phyloP scores from a whole-genome alignment of 2,888 invertebrate genomes.

The Penaeus monodon region DNA sequence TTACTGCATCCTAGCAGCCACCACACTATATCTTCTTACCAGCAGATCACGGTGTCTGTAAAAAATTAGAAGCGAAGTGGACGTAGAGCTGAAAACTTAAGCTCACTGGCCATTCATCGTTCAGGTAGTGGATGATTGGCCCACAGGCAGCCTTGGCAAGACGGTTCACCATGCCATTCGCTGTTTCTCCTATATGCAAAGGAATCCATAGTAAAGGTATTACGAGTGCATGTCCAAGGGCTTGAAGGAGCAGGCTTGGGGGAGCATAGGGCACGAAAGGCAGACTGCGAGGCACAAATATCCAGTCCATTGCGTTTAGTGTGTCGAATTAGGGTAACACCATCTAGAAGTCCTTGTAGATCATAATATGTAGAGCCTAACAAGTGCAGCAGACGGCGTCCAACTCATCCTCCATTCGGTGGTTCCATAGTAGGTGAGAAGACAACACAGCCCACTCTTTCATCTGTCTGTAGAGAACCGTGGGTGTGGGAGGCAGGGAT shows the following conservation, averaged over 20 bases:
- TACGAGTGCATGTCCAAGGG: neutral
- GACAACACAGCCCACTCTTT: no score
- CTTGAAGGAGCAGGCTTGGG: neutral
- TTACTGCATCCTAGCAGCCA: neutral
- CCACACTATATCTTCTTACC: neutral
- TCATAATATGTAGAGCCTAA: no score
- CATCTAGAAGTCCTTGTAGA: no score
- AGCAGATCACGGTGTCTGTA: neutral
- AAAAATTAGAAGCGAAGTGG: neutral
- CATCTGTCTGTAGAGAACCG: no score
- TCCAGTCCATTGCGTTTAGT: no score
- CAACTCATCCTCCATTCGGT: no score
- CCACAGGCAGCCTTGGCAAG: conserved; percentile 12
- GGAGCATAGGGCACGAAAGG: neutral
- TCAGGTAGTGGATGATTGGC: conserved; percentile 16
- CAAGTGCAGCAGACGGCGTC: no score
- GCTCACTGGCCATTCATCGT: no score
- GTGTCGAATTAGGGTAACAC: no score
- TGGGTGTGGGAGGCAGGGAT: no score
- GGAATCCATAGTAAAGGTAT: conserved; percentile 20
- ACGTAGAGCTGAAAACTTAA: neutral
- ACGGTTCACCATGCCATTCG: conserved; percentile 2
- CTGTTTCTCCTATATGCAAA: neutral
- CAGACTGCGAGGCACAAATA: no score
- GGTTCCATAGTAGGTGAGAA: no score